A percentile compares a stretch with the other conserved stretches of the same genome.
phyloP scores from a whole-genome alignment of 2,797 vertebrate species.

The Diglossa cyanea region DNA sequence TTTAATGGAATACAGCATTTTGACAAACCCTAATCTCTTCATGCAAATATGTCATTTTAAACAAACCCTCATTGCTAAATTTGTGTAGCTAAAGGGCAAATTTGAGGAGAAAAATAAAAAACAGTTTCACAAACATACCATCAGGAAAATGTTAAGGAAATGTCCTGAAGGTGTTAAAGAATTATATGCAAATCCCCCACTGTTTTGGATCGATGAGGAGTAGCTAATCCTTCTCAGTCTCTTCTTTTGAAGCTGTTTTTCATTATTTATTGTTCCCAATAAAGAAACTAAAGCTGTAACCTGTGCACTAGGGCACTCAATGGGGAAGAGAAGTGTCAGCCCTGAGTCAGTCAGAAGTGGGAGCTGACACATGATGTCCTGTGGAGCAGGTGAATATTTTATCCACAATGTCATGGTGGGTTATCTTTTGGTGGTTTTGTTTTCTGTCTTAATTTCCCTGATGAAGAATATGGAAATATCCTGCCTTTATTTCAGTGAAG shows the following conservation, averaged over 20 bases:
- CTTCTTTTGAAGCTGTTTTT: slow-evolving; percentile 16
- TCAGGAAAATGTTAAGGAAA: background rate
- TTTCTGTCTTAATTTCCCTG: background rate
- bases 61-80: background rate
- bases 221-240: slow-evolving; percentile 16
- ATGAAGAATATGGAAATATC: background rate
- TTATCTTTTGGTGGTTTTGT: background rate
- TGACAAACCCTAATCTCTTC: background rate
- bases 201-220: background rate
- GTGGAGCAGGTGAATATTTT: background rate
- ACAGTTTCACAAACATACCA: background rate
- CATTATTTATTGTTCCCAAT: slow-evolving; percentile 34
- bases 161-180: background rate
- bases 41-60: background rate
- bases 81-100: background rate
- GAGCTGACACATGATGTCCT: background rate
- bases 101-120: background rate
- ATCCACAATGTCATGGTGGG: background rate
- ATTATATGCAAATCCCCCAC: slow-evolving; percentile 13
- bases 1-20: background rate
- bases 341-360: background rate
- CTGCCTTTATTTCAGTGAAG: background rate
- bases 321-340: background rate
- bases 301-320: background rate
- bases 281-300: slow-evolving; percentile 13